Base-by-base conservation (phyloP, 2,888 invertebrate species). In the Hypomecis atomaria region DNA sequence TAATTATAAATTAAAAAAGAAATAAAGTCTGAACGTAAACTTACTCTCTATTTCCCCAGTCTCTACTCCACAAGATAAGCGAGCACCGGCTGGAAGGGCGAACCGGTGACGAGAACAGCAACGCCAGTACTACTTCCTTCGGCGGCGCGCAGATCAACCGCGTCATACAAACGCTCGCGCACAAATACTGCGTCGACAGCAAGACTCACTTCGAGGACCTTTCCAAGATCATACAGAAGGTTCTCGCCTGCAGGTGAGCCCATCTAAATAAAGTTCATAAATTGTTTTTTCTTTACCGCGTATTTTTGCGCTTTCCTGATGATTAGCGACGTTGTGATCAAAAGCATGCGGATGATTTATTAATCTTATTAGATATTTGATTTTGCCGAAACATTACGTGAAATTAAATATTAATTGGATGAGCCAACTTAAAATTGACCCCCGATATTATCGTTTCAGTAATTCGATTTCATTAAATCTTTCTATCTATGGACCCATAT, bases 141-240 rank as follows among this genome's bases (percentile, higher is more conserved):
- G 91, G 94, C 70, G 94, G 94, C 50, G 94, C 94, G 37, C 96
- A 96, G 85, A 98, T 99, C 48, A 99, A 98, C 88, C 96, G 97
- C 83, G 97, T 97, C 56, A 99, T 99, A 76, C 99, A 99, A 84
- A 95, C 97, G 72, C 93, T 99, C 45, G 99, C 99, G 2, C 98
- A 98, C 85, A 97, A 98, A 82, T 99, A 99, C 88, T 98, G 98
- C 85, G 96, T 96, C 52, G 99, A 99, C 78, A 99, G 98, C 83
- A 98, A 98, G 85, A 96, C 96, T 5, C 97, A 98, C 6, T 99
- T 99, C 85, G 99, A 99, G 81, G 99, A 99, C 82, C 94, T 99
- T 1, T 98, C 96, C 80, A 96, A 96, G 88, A 96, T 96, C 70
- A 96, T 96, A 73, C 96, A 98, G 93, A 96, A 97, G 83, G 98